Percentiles rank a stretch among this genome's conserved stretches.
Evolutionary conservation across 2,113 vertebrate genomes (phyloP).

Genomic region (Circaetus gallicus): DNA sequence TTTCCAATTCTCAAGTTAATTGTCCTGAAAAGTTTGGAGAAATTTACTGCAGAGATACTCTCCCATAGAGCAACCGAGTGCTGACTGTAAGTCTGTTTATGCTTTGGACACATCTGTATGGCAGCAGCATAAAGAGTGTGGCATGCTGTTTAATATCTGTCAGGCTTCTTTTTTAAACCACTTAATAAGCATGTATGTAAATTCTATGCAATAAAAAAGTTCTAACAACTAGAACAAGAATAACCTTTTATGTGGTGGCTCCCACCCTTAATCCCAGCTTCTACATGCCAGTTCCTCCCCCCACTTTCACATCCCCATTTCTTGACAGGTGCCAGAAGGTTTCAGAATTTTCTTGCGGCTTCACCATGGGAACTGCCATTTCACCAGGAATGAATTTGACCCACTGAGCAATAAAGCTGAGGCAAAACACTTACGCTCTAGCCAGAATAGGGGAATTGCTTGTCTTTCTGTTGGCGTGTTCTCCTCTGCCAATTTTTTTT

Average conservation of each 20-base stretch:
- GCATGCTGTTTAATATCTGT: conserved; percentile 71
- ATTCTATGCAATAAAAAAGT: conserved; percentile 66
- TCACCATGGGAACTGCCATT: conserved; percentile 61
- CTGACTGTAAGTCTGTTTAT: conserved; percentile 62
- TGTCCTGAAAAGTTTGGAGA: conserved; percentile 50
- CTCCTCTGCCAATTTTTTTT: not conserved
- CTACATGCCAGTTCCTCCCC: conserved; percentile 54
- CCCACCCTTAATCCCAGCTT: conserved; percentile 62
- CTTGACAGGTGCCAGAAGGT: conserved; percentile 65
- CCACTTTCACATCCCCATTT: conserved; percentile 56
- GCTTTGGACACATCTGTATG: conserved; percentile 69
- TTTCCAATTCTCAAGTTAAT: conserved; percentile 51
- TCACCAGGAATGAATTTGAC: conserved; percentile 55
- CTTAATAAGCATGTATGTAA: conserved; percentile 73
- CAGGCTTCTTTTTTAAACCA: conserved; percentile 69
- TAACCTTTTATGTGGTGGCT: conserved; percentile 67
- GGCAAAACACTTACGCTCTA: not conserved
- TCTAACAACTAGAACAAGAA: conserved; percentile 67
- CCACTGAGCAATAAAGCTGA: conserved; percentile 53
- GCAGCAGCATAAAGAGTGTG: conserved; percentile 67
- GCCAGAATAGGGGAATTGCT: not conserved
- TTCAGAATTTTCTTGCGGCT: conserved; percentile 32
- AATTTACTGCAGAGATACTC: conserved; percentile 29
- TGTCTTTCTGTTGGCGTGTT: conserved; percentile 4
- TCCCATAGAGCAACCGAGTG: conserved; percentile 49